A percentile compares a stretch with the other conserved stretches of the same genome.
phyloP scores from a whole-genome alignment of 1,140 invertebrate genomes.

The Drosophila arawakana region DNA sequence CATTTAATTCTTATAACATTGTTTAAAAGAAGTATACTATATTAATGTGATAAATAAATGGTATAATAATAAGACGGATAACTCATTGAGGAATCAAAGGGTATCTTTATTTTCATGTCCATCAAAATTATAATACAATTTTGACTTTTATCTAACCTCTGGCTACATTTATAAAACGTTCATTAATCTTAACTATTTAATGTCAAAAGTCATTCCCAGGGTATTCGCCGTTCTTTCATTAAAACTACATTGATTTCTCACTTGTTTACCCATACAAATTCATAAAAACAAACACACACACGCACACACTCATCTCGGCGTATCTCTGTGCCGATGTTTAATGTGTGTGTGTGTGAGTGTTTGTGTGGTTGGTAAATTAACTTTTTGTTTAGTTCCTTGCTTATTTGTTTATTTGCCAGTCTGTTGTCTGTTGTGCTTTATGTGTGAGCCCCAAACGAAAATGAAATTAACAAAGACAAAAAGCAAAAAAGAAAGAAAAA shows the following conservation, averaged over 20 bases:
- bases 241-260: constrained; percentile 3
- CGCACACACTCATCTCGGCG: constrained; percentile 32
- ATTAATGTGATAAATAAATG: too few relatives aligned
- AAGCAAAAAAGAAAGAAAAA: constrained; percentile 43
- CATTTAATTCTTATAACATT: too few relatives aligned
- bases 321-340: constrained; percentile 26
- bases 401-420: constrained; percentile 78
- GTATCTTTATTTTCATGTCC: too few relatives aligned
- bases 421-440: constrained; percentile 39
- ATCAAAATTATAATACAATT: too few relatives aligned
- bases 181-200: too few relatives aligned
- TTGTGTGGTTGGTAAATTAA: constrained; percentile 61
- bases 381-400: constrained; percentile 70
- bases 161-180: too few relatives aligned
- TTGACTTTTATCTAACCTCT: too few relatives aligned
- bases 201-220: constrained; percentile 8
- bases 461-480: constrained; percentile 67
- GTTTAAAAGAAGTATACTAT: too few relatives aligned
- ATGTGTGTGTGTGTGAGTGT: constrained; percentile 20
- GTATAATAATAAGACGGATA: too few relatives aligned
- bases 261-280: constrained; percentile 56
- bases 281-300: constrained; percentile 43
- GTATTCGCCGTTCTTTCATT: constrained; percentile 14
- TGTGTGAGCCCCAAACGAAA: constrained; percentile 55
- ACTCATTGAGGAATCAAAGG: too few relatives aligned